Evolutionary conservation across 1,140 invertebrate species (phyloP), one percentile per base, ranked within the genome.

Genomic region (Saccostrea cuccullata): DNA sequence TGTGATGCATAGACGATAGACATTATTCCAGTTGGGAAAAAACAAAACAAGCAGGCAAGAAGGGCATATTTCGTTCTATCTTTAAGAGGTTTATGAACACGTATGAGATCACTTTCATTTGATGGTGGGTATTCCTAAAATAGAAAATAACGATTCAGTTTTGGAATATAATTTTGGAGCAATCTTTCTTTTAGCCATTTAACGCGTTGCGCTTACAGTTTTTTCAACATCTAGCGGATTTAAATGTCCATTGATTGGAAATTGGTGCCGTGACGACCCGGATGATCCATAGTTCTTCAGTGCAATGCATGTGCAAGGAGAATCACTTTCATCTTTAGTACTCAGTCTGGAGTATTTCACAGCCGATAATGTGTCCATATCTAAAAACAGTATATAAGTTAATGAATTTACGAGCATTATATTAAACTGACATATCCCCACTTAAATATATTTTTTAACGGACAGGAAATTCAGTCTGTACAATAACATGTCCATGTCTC

Each of bases 51-150:
- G 13, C 70, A 77, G 23, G 30, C 70, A 77, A 36, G 70, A 77
- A 77, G 15, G 23, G 70, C 70, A 36, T 30, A 77, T 77, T 77
- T 77, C 30, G 15, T 30, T 77, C 70, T 77, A 26, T 77, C 70
- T 36, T 77, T 77, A 15, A 77, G 30, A 13, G 70, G 70, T 77
- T 77, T 77, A 11, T 77, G 70, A 77, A 77, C 23, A 77, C 70
- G 70, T 36, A 77, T 77, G 70, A 77, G 70, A 15, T 77, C 70
- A 36, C 30, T 77, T 30, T 77, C 70, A 77, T 77, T 77, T 36
- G 70, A 77, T 17, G 70, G 70, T 30, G 70, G 70, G 30, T 77
- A 77, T 77, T 77, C 70, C 70, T 77, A 36, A 77, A 30, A 30
- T 15, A 77, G 26, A 30, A 30, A 20, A 2, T 36, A 20, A 64